Conservation (phyloP, 2,888 invertebrate species). For the Pollenia griseotomentosa region DNA sequence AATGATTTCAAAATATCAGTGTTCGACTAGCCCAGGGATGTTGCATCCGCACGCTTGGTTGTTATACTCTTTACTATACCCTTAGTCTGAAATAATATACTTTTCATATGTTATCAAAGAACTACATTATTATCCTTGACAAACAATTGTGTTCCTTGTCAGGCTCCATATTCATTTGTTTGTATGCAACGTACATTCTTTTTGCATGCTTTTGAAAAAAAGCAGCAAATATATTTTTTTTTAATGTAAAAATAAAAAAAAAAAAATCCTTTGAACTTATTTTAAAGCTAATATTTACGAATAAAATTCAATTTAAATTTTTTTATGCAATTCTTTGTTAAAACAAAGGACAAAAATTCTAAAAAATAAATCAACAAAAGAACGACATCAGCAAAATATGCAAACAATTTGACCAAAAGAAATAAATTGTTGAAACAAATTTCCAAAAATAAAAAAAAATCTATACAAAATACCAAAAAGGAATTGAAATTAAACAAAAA, state of each 20-base stretch:
- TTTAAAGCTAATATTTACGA: neutral
- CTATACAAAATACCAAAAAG: too few relatives aligned
- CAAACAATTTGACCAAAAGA: constrained; percentile 22
- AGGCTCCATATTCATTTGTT: too few relatives aligned
- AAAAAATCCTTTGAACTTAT: neutral
- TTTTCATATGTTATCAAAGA: too few relatives aligned
- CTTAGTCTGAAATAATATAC: too few relatives aligned
- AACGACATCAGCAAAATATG: constrained; percentile 3
- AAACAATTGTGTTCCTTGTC: too few relatives aligned
- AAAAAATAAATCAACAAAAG: neutral
- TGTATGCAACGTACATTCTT: too few relatives aligned
- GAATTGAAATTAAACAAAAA: constrained; percentile 5
- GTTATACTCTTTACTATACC: too few relatives aligned
- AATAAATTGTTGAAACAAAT: constrained; percentile 35
- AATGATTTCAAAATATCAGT: too few relatives aligned
- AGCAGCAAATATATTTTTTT: neutral
- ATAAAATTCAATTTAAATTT: constrained; percentile 25
- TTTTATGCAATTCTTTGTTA: neutral
- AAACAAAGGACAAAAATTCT: neutral
- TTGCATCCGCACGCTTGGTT: too few relatives aligned
- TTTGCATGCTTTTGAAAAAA: too few relatives aligned
- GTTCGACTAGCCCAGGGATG: too few relatives aligned
- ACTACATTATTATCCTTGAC: too few relatives aligned
- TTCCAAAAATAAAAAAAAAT: constrained; percentile 12
- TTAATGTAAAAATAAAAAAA: neutral